Evolutionary conservation across 2,888 invertebrate species (phyloP), one percentile per base, ranked within the genome.

Genomic region (Pocota personata): DNA sequence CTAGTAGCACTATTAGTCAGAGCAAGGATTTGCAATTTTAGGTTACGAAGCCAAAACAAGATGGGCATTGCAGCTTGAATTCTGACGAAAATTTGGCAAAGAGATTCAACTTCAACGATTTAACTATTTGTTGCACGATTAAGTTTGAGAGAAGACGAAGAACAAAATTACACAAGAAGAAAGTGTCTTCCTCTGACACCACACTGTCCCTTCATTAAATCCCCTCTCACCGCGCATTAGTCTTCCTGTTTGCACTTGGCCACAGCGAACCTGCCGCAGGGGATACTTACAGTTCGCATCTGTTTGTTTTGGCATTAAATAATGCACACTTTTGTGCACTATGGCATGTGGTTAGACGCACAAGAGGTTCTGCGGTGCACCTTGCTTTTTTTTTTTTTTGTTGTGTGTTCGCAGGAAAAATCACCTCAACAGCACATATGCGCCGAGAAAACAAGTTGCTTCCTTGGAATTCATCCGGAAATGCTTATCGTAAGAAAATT

Each of bases 401-500:
- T n/a, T 35, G 30, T 50, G 43, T 32, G 32, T 55, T 75, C 16
- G 7, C 8, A 32, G 37, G 58, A 35, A 62, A 55, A 64, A 48
- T 64, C 43, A 37, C 30, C 37, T 60, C 46, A n/a, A 12, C 30
- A 35, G 14, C 7, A 6, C 37, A 6, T 52, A 19, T 19, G 40
- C 69, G 55, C 57, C 66, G 35, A 48, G n/a, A 50, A 72, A 58
- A 52, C 58, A 55, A 60, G 48, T 67, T 52, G 72, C 66, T 84
- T 72, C 66, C 32, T 30, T 62, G 58, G 86, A 86, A 82, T 72
- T 77, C 40, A 14, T 76, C 86, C 86, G 86, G 86, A 86, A 82
- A 82, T 82, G 82, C 82, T 82, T 86, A 86, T 86, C 86, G 66
- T 48, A 43, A 72, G 72, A 76, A 67, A 82, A n/a, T n/a, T n/a